Conservation (phyloP, 2,797 vertebrate species). For the Crocodylus rhombifer region DNA sequence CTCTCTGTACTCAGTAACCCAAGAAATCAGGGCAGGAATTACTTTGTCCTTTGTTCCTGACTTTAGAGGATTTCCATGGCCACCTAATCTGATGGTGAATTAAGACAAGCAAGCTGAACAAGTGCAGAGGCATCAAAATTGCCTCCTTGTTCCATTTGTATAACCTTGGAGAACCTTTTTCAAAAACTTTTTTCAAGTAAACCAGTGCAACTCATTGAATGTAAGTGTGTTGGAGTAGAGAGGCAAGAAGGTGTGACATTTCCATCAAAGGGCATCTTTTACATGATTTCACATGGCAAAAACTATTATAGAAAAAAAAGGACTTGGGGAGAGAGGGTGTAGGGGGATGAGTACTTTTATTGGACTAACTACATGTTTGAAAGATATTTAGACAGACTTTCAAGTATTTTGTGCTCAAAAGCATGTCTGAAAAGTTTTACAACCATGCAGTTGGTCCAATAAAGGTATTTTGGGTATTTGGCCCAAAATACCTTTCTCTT, state of each 20-base stretch:
- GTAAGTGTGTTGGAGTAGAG: neutral
- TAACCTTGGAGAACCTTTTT: neutral
- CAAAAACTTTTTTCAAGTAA: neutral
- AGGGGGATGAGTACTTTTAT: no score
- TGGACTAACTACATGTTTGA: no score
- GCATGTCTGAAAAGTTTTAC: no score
- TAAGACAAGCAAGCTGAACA: neutral
- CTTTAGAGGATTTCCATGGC: neutral
- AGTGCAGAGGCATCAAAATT: neutral
- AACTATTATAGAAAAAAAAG: no score
- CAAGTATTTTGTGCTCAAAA: no score
- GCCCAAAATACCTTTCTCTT: no score
- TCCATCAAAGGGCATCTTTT: neutral
- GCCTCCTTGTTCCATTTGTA: neutral
- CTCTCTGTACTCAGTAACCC: neutral
- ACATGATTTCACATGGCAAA: neutral
- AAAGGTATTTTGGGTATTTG: no score
- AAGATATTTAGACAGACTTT: no score
- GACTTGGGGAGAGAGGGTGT: no score
- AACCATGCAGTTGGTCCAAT: no score
- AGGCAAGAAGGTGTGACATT: fast-evolving
- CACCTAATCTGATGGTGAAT: neutral
- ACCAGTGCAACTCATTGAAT: neutral
- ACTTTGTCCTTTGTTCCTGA: neutral
- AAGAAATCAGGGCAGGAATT: neutral